Base-by-base conservation (phyloP, 2,888 invertebrate genomes). In the Melitaea athalia region DNA sequence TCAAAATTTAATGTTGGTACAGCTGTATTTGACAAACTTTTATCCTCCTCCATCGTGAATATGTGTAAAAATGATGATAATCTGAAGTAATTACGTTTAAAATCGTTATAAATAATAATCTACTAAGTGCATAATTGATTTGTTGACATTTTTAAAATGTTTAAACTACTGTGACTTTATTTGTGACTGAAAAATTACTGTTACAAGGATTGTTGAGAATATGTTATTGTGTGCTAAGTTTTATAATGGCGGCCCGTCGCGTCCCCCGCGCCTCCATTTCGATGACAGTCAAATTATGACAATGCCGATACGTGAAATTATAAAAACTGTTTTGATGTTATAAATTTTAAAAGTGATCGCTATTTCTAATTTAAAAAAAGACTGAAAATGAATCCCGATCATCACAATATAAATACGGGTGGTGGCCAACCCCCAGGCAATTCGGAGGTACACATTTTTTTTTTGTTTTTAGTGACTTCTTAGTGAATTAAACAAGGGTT, bases 241-340 rank as follows among this genome's bases (percentile, higher is more conserved):
- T 91, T 90, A 89, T 93, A 93, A 94, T 94, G 94, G 94, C 94
- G 93, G 93, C 92, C 93, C 93, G 93, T 94, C 94, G 94, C 94
- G 94, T 94, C 94, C 94, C 94, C 94, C 94, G 93, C 94, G 93
- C 93, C 93, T 93, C 91, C 90, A 93, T 93, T 93, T 94, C 93
- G 92, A 87, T 94, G 94, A 94, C 94, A 94, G 94, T 93, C 94
- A 89, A 93, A 90, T 88, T 90, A 91, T 91, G 92, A 91, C 92
- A 92, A 92, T 90, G 89, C 89, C 87, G 87, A 87, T 88, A 85
- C 81, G 80, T 82, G 85, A 75, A 88, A 88, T 86, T 88, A 86
- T 88, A 84, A 82, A 83, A 86, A 86, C 86, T 88, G 87, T 86
- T 87, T 80, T 87, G 81, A 86, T 85, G 81, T 86, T 85, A 83